Evolutionary conservation across 2,888 invertebrate genomes (phyloP), one percentile per base, ranked within the genome.

Genomic region (Ditylenchus weischeri): DNA sequence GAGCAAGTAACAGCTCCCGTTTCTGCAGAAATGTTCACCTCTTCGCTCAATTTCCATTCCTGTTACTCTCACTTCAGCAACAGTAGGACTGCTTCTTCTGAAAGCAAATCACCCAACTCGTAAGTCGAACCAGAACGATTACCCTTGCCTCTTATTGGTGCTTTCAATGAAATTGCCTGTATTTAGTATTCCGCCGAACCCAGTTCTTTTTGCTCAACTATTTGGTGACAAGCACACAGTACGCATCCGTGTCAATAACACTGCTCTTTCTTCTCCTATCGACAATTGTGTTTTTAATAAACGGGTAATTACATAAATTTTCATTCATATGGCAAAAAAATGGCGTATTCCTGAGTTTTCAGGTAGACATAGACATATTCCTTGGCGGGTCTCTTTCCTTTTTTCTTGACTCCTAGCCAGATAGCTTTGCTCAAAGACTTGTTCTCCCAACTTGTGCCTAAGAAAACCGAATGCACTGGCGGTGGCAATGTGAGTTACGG

Each of bases 291-390:
- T 57, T 15, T 69, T 60, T 57, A 75, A 75, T 66, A 74, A 72
- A 13, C 72, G 74, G 43, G 70, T 72, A 54, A 47, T 49, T 51
- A 10, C 23, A 6, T 21, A n/a, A 18, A 29, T 66, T 49, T 23
- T 10, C n/a, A 2, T n/a, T 2, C 5, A 11, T 10, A 54, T 15
- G 1, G 54, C 29, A 54, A 2, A 10, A 18, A 18, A 49, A 6
- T 68, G 35, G 6, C 6, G n/a, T 10, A 4, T 15, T 15, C 1
- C 10, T n/a, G 2, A 47, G 6, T 19, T 65, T 69, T 54, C 65
- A 77, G 77, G 66, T 82, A 23, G 79, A 78, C 19, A 66, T 81
- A 18, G 78, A 82, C 38, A 36, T 79, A 36, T 57, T 51, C 11
- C 43, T 75, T 11, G 64, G 62, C 38, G 74, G 75, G 11, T 47